phyloP scores from a whole-genome alignment of 2,888 invertebrate genomes.

The Drosophila antonietae region DNA sequence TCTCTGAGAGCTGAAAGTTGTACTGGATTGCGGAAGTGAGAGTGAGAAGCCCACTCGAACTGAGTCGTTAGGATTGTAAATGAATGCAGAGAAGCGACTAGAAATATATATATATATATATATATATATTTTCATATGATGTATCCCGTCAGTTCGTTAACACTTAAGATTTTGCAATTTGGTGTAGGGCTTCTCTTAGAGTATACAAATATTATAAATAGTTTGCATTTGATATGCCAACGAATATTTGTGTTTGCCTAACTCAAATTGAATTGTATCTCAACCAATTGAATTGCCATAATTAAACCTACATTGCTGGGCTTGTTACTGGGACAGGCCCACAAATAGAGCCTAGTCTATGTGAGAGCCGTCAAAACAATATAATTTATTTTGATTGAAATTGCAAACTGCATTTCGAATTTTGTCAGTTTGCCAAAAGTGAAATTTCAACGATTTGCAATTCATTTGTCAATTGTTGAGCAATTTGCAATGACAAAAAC shows the following conservation, averaged over 20 bases:
- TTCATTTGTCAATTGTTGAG: conserved; percentile 45
- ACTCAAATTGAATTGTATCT: too few species aligned
- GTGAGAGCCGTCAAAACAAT: conserved; percentile 26
- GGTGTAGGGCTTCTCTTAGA: too few species aligned
- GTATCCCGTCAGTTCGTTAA: not conserved
- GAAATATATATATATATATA: too few species aligned
- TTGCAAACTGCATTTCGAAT: conserved; percentile 33
- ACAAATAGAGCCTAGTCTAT: too few species aligned
- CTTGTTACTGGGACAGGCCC: not conserved
- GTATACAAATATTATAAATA: not conserved
- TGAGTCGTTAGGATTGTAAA: too few species aligned
- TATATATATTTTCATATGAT: too few species aligned
- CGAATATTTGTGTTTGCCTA: not conserved
- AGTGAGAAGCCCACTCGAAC: too few species aligned
- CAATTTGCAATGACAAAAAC: conserved; percentile 35
- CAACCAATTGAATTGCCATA: not conserved
- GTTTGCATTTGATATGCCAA: not conserved
- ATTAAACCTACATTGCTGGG: not conserved
- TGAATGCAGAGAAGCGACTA: too few species aligned
- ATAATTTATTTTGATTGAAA: conserved; percentile 65
- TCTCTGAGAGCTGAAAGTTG: too few species aligned
- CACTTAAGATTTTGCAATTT: too few species aligned
- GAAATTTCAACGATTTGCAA: conserved; percentile 41
- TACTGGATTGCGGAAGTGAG: too few species aligned
- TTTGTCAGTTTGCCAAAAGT: conserved; percentile 56